A percentile compares a stretch with the other conserved stretches of the same genome.
Conservation (phyloP, 2,113 vertebrate genomes). For the Peromyscus leucopus region DNA sequence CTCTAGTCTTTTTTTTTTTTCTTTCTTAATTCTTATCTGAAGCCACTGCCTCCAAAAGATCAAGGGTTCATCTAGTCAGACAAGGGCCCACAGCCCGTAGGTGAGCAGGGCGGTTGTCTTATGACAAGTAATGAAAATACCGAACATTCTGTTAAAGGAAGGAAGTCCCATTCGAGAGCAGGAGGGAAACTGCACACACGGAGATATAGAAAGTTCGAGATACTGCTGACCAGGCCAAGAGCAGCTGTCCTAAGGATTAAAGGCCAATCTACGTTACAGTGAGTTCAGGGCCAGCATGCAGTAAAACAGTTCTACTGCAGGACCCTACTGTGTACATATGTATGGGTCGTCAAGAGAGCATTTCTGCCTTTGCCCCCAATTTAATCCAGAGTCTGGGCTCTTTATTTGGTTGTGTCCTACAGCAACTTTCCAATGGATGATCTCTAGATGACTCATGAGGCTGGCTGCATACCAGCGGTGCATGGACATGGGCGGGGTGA, state of each 20-base stretch:
- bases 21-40: neutral
- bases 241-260: neutral
- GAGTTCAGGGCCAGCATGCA: neutral
- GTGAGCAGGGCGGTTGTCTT: neutral
- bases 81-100: neutral
- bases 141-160: neutral
- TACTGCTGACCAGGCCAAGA: neutral
- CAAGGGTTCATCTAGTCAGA: neutral
- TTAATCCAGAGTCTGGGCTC: neutral
- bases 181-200: neutral
- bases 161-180: neutral
- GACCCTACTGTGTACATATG: neutral
- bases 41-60: neutral
- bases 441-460: neutral
- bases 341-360: neutral
- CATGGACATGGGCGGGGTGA: rapidly evolving
- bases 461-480: neutral
- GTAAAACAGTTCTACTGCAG: neutral
- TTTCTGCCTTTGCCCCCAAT: neutral
- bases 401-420: neutral
- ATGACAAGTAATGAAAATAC: neutral
- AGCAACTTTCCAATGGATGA: neutral
- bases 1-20: neutral
- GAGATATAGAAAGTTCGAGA: neutral
- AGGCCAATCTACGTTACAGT: neutral